Evolutionary conservation across 2,888 invertebrate genomes (phyloP).

Genomic region (Drosophila tripunctata): DNA sequence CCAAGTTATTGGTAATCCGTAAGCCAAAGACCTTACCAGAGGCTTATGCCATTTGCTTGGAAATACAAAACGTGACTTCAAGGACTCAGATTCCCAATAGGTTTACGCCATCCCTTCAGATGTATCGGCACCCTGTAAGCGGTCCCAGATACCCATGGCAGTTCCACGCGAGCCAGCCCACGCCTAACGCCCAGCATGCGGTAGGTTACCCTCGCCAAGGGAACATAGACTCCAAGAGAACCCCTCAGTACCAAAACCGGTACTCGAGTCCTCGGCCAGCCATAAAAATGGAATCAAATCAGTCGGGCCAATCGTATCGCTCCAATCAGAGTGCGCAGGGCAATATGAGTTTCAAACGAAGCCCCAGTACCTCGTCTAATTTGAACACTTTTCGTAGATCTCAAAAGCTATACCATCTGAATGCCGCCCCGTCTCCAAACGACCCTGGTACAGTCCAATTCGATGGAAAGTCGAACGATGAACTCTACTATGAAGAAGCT

Average conservation of each 20-base stretch:
- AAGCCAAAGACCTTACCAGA: slow-evolving; percentile 1
- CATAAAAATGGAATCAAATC: background rate
- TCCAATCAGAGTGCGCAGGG: background rate
- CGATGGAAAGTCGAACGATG: too few relatives aligned
- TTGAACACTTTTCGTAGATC: slow-evolving; percentile 2
- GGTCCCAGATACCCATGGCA: too few relatives aligned
- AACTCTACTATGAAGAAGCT: too few relatives aligned
- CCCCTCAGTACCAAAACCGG: background rate
- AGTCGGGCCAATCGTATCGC: slow-evolving; percentile 1
- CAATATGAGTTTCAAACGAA: background rate
- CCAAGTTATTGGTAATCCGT: slow-evolving; percentile 8
- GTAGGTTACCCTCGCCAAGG: background rate
- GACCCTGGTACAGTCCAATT: too few relatives aligned
- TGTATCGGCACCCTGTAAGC: too few relatives aligned
- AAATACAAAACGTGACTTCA: slow-evolving; percentile 3
- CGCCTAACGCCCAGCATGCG: too few relatives aligned
- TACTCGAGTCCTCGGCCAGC: background rate
- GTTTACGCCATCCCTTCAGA: too few relatives aligned
- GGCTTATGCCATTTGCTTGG: slow-evolving; percentile 16
- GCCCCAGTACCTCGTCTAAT: background rate
- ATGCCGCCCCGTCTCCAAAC: background rate
- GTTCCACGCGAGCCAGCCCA: too few relatives aligned
- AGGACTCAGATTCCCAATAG: too few relatives aligned
- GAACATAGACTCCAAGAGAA: too few relatives aligned
- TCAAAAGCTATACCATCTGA: background rate